phyloP scores from a whole-genome alignment of 2,113 vertebrate genomes.

The Urocitellus parryii region DNA sequence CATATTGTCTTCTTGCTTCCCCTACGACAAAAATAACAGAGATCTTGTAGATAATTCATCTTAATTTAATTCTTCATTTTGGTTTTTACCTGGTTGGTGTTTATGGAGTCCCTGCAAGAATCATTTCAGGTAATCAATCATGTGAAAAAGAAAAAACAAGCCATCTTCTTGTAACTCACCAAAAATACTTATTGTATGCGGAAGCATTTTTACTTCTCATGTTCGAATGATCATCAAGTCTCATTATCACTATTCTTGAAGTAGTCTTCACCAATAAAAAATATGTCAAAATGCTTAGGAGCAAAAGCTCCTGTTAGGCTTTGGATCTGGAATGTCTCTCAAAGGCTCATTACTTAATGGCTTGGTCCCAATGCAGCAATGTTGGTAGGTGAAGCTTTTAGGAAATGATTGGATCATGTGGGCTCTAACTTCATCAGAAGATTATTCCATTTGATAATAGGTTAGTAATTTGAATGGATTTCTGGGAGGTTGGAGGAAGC shows the following conservation, averaged over 20 bases:
- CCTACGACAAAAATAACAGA: not conserved
- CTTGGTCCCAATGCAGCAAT: not conserved
- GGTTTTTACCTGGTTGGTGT: not conserved
- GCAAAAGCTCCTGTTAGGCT: not conserved
- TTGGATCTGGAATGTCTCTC: not conserved
- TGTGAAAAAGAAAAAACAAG: not conserved
- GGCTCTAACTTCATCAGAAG: not conserved
- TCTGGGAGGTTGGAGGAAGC: not conserved
- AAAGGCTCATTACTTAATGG: not conserved
- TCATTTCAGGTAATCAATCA: not conserved
- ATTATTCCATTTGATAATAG: not conserved
- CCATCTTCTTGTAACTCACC: not conserved
- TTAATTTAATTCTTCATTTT: not conserved
- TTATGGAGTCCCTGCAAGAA: not conserved
- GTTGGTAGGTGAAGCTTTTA: not conserved
- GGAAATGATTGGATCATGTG: not conserved
- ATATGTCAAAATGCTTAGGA: not conserved
- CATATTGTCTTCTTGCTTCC: not conserved
- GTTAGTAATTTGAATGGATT: not conserved
- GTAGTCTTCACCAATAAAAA: not conserved
- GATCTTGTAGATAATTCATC: not conserved
- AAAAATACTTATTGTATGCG: not conserved
- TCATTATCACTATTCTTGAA: not conserved
- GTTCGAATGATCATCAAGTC: not conserved
- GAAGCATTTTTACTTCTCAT: not conserved